Conservation (phyloP, 2,113 vertebrate species). For the Nipponia nippon region DNA sequence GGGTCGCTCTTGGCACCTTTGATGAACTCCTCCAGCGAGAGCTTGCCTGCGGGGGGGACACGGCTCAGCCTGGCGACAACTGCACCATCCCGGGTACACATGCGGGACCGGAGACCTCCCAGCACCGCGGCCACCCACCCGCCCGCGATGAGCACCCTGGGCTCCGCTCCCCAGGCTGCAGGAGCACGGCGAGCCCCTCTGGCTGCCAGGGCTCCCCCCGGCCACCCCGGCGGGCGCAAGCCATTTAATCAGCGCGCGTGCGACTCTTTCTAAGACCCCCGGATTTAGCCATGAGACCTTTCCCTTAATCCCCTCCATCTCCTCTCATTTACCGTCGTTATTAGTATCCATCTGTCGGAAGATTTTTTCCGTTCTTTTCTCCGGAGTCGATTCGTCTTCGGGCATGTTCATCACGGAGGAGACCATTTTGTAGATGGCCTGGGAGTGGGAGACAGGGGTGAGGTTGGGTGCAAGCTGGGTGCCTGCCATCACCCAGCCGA, state of each 20-base stretch:
- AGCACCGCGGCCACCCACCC: accelerated
- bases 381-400: slow-evolving; percentile 96
- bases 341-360: slow-evolving; percentile 99
- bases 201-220: accelerated
- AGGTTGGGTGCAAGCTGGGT: neutral
- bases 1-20: slow-evolving; percentile 98
- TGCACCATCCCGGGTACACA: accelerated
- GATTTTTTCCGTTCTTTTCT: slow-evolving; percentile 99
- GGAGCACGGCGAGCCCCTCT: neutral
- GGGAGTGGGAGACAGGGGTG: neutral
- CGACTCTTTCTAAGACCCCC: neutral
- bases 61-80: neutral
- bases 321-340: slow-evolving; percentile 89
- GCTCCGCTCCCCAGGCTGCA: accelerated
- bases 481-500: accelerated
- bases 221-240: accelerated
- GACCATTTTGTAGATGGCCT: slow-evolving; percentile 99
- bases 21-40: slow-evolving; percentile 98
- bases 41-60: slow-evolving; percentile 78
- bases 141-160: accelerated
- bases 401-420: slow-evolving; percentile 99
- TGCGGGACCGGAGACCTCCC: accelerated
- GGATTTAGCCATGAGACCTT: slow-evolving; percentile 53
- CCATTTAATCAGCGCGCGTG: slow-evolving; percentile 37
- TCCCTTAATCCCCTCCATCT: slow-evolving; percentile 42